Evolutionary conservation across 1,140 invertebrate species (phyloP), one percentile per base, ranked within the genome.

Genomic region (Apocrypta bakeri): DNA sequence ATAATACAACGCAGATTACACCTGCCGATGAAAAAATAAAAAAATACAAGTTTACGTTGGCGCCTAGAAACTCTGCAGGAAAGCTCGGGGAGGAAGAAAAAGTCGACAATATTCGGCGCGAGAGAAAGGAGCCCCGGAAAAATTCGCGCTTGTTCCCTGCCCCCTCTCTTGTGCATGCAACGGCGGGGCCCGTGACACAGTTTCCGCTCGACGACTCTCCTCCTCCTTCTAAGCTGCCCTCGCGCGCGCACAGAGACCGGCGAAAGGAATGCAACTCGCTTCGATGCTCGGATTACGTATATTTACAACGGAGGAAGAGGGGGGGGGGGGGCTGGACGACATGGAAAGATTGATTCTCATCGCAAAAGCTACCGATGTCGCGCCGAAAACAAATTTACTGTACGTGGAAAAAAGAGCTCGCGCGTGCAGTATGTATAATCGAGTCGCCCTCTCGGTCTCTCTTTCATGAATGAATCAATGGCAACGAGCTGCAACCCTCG

Each of bases 161-260:
- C 25, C 24, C 56, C 11, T 61, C 33, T 37, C 33, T 9, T 37
- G 33, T 4, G 33, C 33, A 24, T 31, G n/a, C 17, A 37, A 69
- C 63, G 80, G 80, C 81, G 82, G 78, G 75, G 83, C 84, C 85
- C 86, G 86, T 89, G 90, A 90, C 90, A 90, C 89, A 90, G 89
- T 89, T 90, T 88, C 86, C 83, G 77, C 82, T 64, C 81, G 78
- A 56, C 83, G 85, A 83, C 81, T 85, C 86, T 66, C 84, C 72
- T 79, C 61, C 61, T 76, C 80, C 78, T 83, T 56, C 48, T 66
- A 66, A 66, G 63, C 63, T 80, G 68, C 63, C 68, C 79, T 81
- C 33, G 31, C 75, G 21, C 33, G 63, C 63, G 21, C 48, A 21
- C 72, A 79, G 66, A 48, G 31, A 76, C 73, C 66, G 82, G 85